Conservation (phyloP, 30 jellyfish, hydroid and myxozoan genomes). For the Cassiopea andromeda region DNA sequence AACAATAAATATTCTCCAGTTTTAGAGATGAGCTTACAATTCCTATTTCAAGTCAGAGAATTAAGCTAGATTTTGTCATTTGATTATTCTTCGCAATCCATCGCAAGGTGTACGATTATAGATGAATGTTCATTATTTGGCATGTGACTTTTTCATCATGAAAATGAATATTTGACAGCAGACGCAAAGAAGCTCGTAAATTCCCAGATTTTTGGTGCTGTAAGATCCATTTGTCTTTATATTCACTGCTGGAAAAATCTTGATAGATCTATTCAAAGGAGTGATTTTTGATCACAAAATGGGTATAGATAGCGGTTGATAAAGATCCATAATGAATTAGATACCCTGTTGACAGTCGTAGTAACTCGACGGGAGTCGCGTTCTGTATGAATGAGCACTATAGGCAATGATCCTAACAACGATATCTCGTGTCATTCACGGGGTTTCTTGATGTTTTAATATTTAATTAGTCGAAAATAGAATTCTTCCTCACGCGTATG, state of each 20-base stretch:
- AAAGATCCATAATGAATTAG: background rate
- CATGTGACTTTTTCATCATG: too few relatives aligned
- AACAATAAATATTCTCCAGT: too few relatives aligned
- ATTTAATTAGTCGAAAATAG: background rate
- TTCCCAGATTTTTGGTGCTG: background rate
- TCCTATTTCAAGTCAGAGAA: too few relatives aligned
- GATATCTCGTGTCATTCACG: background rate
- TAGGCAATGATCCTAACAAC: background rate
- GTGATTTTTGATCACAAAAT: background rate
- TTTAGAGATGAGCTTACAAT: too few relatives aligned
- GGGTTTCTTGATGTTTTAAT: background rate
- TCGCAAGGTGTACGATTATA: too few relatives aligned
- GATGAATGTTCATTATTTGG: too few relatives aligned
- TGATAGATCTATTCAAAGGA: background rate
- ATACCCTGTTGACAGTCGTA: background rate
- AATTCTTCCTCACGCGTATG: background rate
- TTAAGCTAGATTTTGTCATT: too few relatives aligned
- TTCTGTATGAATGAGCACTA: background rate
- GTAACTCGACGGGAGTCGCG: background rate
- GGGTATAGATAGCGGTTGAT: background rate
- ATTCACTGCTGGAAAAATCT: background rate
- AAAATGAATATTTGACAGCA: too few relatives aligned
- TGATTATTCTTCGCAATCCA: too few relatives aligned
- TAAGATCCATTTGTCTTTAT: background rate
- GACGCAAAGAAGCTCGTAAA: background rate